A percentile compares a stretch with the other conserved stretches of the same genome.
Conservation (phyloP, 2,797 vertebrate genomes). For the Leuciscus waleckii region DNA sequence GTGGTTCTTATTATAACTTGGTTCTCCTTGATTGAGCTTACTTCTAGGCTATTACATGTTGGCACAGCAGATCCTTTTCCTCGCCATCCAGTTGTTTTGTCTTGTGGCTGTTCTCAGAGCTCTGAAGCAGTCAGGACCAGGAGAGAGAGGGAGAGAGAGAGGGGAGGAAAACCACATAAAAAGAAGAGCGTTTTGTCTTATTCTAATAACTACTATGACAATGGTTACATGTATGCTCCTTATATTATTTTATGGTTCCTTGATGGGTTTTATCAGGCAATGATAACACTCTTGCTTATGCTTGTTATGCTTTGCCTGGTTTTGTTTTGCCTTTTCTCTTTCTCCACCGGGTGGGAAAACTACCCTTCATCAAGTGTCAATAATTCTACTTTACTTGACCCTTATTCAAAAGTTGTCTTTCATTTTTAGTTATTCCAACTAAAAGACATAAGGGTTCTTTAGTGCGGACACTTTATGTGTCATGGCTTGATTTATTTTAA, state of each 20-base stretch:
- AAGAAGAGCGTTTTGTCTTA: conserved; percentile 54
- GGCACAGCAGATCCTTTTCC: not conserved
- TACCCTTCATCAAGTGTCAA: not conserved
- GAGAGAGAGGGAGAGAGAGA: too few relatives aligned
- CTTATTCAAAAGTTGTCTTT: not conserved
- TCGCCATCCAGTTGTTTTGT: conserved; percentile 25
- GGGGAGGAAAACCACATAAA: too few relatives aligned
- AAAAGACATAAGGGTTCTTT: not conserved
- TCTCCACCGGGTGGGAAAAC: conserved; percentile 6
- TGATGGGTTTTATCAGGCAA: not conserved
- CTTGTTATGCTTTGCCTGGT: not conserved
- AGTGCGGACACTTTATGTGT: not conserved
- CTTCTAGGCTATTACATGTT: conserved; percentile 14
- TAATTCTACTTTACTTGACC: not conserved
- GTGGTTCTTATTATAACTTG: not conserved
- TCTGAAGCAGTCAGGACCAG: too few relatives aligned
- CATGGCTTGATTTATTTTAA: not conserved
- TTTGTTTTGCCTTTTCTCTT: not conserved
- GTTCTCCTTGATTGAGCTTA: not conserved
- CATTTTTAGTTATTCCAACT: not conserved
- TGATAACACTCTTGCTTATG: not conserved
- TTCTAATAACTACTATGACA: conserved; percentile 56
- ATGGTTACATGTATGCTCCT: not conserved
- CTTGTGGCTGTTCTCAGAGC: not conserved
- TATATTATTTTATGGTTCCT: not conserved